A percentile compares a stretch with the other conserved stretches of the same genome.
phyloP scores from a whole-genome alignment of 1,140 invertebrate genomes.

The Philaenus spumarius region DNA sequence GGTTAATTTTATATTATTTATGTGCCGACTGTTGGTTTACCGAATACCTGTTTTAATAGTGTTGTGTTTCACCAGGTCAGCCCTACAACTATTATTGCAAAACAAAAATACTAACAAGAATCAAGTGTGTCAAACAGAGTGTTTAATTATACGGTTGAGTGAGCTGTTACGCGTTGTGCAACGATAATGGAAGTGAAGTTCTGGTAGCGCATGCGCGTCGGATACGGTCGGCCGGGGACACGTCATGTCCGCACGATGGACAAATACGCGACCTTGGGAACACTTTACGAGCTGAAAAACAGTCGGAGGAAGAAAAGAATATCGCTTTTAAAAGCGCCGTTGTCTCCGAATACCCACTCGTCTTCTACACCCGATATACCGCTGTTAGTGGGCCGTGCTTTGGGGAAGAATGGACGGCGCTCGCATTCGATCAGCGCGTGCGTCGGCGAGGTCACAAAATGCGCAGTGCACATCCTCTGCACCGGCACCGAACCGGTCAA shows the following conservation, averaged over 20 bases:
- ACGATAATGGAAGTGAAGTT: no score
- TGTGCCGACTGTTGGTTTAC: no score
- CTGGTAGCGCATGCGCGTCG: no score
- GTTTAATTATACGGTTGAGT: no score
- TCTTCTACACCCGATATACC: slow-evolving; percentile 10
- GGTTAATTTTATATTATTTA: no score
- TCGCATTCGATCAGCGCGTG: slow-evolving; percentile 23
- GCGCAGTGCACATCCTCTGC: slow-evolving; percentile 23
- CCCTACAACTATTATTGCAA: no score
- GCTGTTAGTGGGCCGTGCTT: not conserved
- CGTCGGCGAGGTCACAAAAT: slow-evolving; percentile 24
- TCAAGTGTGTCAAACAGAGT: no score
- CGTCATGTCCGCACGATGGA: slow-evolving; percentile 9
- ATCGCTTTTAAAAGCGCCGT: not conserved
- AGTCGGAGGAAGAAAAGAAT: slow-evolving; percentile 3
- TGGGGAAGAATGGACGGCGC: not conserved
- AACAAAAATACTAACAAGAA: no score
- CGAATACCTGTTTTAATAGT: no score
- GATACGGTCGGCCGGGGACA: not conserved
- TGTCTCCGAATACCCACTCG: slow-evolving; percentile 6
- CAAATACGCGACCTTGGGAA: slow-evolving; percentile 27
- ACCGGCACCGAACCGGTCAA: not conserved
- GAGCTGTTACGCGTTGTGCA: no score
- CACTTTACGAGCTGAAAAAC: slow-evolving; percentile 28
- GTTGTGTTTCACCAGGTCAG: no score